These are phyloP conservation scores for Eospalax fontanierii DNA, from an alignment of 2,797 vertebrate species.

Conservation along the genomic window DNA sequence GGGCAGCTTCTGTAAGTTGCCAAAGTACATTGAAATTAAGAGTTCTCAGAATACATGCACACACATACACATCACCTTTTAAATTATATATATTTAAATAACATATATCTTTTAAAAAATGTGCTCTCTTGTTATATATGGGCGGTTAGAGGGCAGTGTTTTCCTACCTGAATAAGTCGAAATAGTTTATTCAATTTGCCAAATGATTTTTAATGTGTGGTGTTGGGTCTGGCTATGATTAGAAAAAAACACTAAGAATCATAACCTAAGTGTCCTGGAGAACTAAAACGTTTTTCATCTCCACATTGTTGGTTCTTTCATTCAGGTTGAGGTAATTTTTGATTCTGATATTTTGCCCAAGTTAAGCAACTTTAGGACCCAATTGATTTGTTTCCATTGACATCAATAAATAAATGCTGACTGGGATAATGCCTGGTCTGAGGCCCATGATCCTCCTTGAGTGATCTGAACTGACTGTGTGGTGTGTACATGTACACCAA, in stretches of 20 bases:
- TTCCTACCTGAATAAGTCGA: slow-evolving; percentile 38
- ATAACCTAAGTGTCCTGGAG: background rate
- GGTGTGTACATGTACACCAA: background rate
- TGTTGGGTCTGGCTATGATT: slow-evolving; percentile 1
- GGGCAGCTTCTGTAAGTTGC: too few species aligned
- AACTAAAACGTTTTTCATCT: slow-evolving; percentile 23
- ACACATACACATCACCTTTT: too few species aligned
- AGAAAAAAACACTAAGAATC: slow-evolving; percentile 22
- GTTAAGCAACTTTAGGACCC: slow-evolving; percentile 52
- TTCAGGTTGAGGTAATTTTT: slow-evolving; percentile 55
- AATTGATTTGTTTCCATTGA: slow-evolving; percentile 40
- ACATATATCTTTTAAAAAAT: slow-evolving; percentile 33
- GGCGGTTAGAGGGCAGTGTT: background rate
- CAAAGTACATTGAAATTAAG: too few species aligned
- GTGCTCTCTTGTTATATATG: background rate
- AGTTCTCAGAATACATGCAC: too few species aligned
- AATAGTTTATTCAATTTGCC: slow-evolving; percentile 41
- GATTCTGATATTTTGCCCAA: slow-evolving; percentile 13
- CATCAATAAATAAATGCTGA: background rate
- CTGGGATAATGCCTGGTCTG: background rate
- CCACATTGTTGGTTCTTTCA: background rate
- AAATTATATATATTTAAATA: background rate
- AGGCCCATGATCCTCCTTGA: background rate
- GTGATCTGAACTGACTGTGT: background rate
- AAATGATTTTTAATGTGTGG: slow-evolving; percentile 51